Conservation (phyloP, 2,888 invertebrate species). For the Drosophila borealis region DNA sequence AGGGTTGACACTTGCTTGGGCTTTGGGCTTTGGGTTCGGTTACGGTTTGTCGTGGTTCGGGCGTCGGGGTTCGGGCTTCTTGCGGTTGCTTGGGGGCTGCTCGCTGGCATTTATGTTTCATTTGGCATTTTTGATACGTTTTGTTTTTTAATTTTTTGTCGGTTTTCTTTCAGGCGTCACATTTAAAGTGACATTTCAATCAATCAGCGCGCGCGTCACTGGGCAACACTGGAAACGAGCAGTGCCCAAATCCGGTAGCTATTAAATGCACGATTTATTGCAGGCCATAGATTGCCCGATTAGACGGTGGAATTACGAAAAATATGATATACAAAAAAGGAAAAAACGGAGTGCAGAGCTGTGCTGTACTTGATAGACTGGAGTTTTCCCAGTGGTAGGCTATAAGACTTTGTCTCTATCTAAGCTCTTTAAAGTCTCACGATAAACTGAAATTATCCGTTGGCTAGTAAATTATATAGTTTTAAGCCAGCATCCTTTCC, state of each 20-base stretch:
- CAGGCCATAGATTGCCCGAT: conserved; percentile 47
- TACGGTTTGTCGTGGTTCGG: conserved; percentile 4
- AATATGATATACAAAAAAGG: neutral
- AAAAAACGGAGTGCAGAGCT: neutral
- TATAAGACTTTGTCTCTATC: neutral
- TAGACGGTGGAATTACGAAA: conserved; percentile 28
- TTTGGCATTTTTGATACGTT: conserved; percentile 75
- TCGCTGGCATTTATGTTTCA: conserved; percentile 74
- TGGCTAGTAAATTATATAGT: too few relatives aligned
- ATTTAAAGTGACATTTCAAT: conserved; percentile 83
- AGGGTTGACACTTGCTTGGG: conserved; percentile 56
- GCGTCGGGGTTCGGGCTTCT: conserved; percentile 18
- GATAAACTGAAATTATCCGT: too few relatives aligned
- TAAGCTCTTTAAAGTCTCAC: too few relatives aligned
- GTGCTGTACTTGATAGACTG: neutral
- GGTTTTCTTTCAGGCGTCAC: conserved; percentile 46
- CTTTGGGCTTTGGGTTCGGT: neutral
- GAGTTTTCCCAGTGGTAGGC: neutral
- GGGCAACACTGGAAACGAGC: conserved; percentile 20
- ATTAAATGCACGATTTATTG: conserved; percentile 55
- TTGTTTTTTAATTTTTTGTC: conserved; percentile 57
- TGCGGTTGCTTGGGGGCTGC: conserved; percentile 55
- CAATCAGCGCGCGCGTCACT: conserved; percentile 70
- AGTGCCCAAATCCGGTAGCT: conserved; percentile 9
- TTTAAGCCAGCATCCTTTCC: too few relatives aligned